These are phyloP conservation scores for Lontra canadensis DNA, from an alignment of 2,113 vertebrate genomes.

Conservation along the genomic window DNA sequence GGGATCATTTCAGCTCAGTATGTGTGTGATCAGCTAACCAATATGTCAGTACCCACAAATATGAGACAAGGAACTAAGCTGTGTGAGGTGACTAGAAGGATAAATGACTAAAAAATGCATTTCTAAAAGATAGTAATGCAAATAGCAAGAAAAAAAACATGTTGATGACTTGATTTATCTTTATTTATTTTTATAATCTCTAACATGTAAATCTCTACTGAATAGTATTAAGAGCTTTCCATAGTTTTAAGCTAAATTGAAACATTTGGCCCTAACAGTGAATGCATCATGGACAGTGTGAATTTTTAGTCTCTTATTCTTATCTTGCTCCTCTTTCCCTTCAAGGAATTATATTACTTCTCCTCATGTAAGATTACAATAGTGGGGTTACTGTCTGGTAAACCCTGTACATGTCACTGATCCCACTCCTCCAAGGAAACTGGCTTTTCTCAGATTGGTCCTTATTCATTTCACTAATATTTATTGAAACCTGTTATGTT, in stretches of 20 bases:
- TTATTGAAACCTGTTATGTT: not conserved
- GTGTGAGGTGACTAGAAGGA: not conserved
- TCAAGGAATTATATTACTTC: not conserved
- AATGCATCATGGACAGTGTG: not conserved
- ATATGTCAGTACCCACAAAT: not conserved
- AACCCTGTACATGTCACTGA: not conserved
- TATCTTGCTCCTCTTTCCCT: not conserved
- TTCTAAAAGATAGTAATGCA: conserved; percentile 21
- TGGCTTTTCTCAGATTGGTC: not conserved
- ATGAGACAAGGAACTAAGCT: not conserved
- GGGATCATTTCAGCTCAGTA: not conserved
- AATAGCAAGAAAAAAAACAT: conserved; percentile 10
- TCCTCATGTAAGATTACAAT: not conserved
- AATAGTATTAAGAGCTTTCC: conserved; percentile 18
- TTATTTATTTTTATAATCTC: not conserved
- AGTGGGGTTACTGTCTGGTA: not conserved
- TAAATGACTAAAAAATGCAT: conserved; percentile 30
- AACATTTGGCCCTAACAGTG: not conserved
- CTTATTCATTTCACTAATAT: conserved; percentile 13
- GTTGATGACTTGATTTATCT: conserved; percentile 26
- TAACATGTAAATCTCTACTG: conserved; percentile 8
- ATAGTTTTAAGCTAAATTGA: not conserved
- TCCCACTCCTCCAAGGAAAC: not conserved
- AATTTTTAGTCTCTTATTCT: not conserved
- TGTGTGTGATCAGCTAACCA: not conserved